Evolutionary conservation across 2,888 invertebrate species (phyloP), one percentile per base, ranked within the genome.

Genomic region (Galeruca laticollis): DNA sequence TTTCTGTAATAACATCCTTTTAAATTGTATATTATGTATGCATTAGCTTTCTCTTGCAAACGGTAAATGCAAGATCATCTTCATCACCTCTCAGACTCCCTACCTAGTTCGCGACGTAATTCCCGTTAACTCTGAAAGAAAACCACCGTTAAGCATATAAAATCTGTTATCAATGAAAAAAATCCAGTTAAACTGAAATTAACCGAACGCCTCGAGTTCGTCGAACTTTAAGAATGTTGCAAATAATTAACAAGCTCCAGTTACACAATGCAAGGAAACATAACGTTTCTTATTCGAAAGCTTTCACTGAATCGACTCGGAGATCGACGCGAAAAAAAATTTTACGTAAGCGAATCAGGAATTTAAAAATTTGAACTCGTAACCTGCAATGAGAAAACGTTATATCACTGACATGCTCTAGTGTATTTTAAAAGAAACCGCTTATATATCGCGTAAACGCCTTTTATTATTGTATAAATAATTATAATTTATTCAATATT

Each of bases 191-290:
- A 52, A 52, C 26, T 52, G 26, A 52, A 52, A 52, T 52, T 52
- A 52, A 52, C 26, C 52, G 21, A 26, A 52, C 21, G 52, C 1
- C 11, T 6, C 2, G 52, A 52, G 52, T 52, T 52, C 26, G 21
- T 15, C 13, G 52, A 52, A 52, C 52, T 52, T 26, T 13, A 52
- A 52, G 52, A 52, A 52, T 52, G 52, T 52, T 52, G 52, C 52
- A 52, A 52, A 52, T 52, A 52, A 52, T 52, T 52, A 52, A 26
- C 52, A 13, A 52, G 52, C 52, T 52, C 52, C 52, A 52, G 64
- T 72, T 69, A 72, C 67, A 67, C 60, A 67, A 69, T 63, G 11
- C 33, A 63, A 68, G 71, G 69, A 72, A 69, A 69, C 67, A 64
- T 66, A 61, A 72, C 69, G 64, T 69, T 62, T n/a, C 63, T 62